Evolutionary conservation across 2,113 vertebrate genomes (phyloP).

Genomic region (Orthochromis malagaraziensis): DNA sequence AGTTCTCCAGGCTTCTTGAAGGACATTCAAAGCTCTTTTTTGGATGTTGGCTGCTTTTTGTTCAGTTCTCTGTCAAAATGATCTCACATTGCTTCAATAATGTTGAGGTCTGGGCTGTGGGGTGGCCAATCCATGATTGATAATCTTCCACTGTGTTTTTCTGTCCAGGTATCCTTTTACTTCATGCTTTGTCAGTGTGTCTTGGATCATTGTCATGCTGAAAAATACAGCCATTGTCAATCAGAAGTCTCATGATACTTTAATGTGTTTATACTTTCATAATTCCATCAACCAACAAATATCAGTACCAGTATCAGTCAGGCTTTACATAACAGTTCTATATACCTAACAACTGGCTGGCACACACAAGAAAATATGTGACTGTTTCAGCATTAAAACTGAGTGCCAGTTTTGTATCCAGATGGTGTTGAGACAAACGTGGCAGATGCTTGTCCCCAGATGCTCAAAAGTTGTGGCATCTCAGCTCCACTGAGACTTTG

Average conservation of each 20-base stretch:
- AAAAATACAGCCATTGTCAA: neutral
- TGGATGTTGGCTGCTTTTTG: neutral
- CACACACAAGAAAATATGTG: neutral
- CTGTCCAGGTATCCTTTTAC: neutral
- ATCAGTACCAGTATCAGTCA: neutral
- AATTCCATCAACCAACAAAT: neutral
- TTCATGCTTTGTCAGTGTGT: neutral
- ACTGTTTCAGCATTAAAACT: neutral
- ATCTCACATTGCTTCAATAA: neutral
- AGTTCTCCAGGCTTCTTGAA: neutral
- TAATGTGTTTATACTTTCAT: neutral
- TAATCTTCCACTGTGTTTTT: neutral
- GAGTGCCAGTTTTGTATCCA: conserved; percentile 11
- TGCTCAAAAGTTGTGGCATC: conserved; percentile 4
- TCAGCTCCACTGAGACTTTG: conserved; percentile 27
- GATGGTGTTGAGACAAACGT: conserved; percentile 36
- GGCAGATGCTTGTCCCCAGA: conserved; percentile 47
- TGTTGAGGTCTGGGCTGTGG: neutral
- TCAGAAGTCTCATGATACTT: neutral
- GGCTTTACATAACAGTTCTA: neutral
- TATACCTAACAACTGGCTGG: neutral
- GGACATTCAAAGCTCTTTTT: neutral
- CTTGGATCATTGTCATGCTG: neutral
- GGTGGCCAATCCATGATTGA: neutral
- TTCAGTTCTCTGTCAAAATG: neutral